Base-by-base conservation (phyloP, 2,888 invertebrate species). In the Pardosa pseudoannulata region DNA sequence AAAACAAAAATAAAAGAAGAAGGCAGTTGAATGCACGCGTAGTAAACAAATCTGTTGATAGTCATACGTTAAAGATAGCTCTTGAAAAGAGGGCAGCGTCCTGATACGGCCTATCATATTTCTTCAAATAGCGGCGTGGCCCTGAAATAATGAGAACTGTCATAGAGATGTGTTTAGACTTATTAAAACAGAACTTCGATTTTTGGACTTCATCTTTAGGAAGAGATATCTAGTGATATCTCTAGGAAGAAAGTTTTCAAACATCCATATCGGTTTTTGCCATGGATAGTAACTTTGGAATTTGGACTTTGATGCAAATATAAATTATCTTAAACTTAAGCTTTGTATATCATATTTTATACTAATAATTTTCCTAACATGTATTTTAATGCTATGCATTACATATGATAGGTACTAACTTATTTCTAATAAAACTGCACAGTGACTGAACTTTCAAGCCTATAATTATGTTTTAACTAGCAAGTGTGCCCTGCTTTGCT, bases 61-160 rank as follows among this genome's bases (percentile, higher is more conserved):
- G 23, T 23, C 56, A 9, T 2, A 56, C 3, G 56, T 23, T 56
- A 56, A 16, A 56, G 39, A 39, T 36, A 70, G 68, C 23, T 36
- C 19, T 31, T 67, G 1, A 36, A 70, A 36, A 13, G 27, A 46
- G 62, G 73, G 73, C 32, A 73, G 73, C 46, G 73, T 19, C 36
- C 39, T 68, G 27, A 27, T 39, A 39, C 11, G n/a, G 16, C 73
- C 46, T 46, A 72, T 72, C 56, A 73, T n/a, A 1, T 56, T 19
- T 32, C 32, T 23, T 6, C 62, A 73, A 73, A 73, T 13, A 36
- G 1, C 13, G 31, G 16, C 13, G 23, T 32, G 56, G 3, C 13
- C 36, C 16, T 27, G 62, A 62, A 62, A 36, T 19, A n/a, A 31
- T 9, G 9, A 27, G 36, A 36, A 23, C n/a, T 73, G 13, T 73